Conservation (phyloP, 2,113 vertebrate species). For the Paradoxurus hermaphroditus region DNA sequence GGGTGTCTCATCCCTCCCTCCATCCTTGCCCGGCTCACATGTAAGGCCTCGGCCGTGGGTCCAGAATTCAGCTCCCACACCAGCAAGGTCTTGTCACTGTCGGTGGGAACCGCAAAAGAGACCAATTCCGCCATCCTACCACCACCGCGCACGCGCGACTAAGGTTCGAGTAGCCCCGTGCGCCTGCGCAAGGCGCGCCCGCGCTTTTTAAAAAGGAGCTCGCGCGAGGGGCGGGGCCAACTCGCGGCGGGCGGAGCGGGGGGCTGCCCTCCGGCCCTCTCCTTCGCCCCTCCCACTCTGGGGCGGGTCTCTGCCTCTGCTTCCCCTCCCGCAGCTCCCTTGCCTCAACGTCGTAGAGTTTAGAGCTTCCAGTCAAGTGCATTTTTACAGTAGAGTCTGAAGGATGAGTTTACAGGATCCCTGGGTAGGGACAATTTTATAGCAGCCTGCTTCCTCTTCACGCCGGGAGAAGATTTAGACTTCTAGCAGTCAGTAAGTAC, state of each 20-base stretch:
- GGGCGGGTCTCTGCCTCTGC: rapidly evolving
- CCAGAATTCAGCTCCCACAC: slow-evolving; percentile 84
- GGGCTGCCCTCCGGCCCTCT: rapidly evolving
- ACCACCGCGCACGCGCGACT: no score
- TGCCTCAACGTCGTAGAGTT: rapidly evolving
- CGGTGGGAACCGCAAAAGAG: slow-evolving; percentile 82
- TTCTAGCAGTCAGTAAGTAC: not conserved
- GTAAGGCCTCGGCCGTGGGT: slow-evolving; percentile 62
- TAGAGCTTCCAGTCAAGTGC: not conserved
- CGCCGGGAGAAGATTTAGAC: not conserved
- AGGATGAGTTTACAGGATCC: not conserved
- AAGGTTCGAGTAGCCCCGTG: rapidly evolving
- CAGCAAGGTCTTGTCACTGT: slow-evolving; percentile 82
- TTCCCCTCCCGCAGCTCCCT: rapidly evolving
- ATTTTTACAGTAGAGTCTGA: not conserved
- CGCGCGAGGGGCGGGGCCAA: not conserved
- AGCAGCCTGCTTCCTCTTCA: not conserved
- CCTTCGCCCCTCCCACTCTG: not conserved
- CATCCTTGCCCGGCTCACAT: slow-evolving; percentile 37
- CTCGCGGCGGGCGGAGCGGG: rapidly evolving
- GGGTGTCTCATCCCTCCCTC: slow-evolving; percentile 78
- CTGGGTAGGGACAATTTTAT: rapidly evolving
- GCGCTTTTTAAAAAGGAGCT: rapidly evolving
- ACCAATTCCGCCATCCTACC: slow-evolving; percentile 81
- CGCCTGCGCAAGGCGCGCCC: not conserved